A percentile compares a stretch with the other conserved stretches of the same genome.
Conservation (phyloP, 2,113 vertebrate genomes). For the Epinephelus lanceolatus region DNA sequence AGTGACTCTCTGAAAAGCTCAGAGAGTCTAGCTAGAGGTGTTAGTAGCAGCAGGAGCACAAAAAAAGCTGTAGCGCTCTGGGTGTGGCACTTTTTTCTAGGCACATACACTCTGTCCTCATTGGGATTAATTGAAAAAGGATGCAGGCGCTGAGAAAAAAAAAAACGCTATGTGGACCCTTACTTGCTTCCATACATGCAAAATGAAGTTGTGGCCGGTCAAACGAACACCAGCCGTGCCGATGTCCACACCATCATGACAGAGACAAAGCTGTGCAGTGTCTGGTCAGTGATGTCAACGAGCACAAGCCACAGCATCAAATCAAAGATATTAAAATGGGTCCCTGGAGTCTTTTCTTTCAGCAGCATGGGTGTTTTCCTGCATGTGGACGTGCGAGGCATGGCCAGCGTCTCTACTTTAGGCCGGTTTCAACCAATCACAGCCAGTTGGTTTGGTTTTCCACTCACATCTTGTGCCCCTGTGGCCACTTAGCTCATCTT, state of each 20-base stretch:
- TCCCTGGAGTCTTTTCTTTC: constrained; percentile 10
- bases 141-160: too few relatives aligned
- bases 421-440: constrained; percentile 44
- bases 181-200: background rate
- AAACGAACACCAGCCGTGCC: background rate
- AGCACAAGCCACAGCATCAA: constrained; percentile 43
- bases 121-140: too few relatives aligned
- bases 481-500: constrained; percentile 76
- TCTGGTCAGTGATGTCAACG: constrained; percentile 53
- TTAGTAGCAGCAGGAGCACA: too few relatives aligned
- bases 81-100: too few relatives aligned
- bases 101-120: too few relatives aligned
- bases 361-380: constrained; percentile 13
- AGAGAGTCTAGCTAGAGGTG: too few relatives aligned
- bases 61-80: too few relatives aligned
- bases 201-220: constrained; percentile 27
- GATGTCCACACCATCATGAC: constrained; percentile 32
- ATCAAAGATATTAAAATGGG: constrained; percentile 44
- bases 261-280: constrained; percentile 16
- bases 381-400: constrained; percentile 4
- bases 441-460: constrained; percentile 50
- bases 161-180: too few relatives aligned
- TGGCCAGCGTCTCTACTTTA: constrained; percentile 19
- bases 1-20: too few relatives aligned
- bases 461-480: constrained; percentile 63